Base-by-base conservation (phyloP, 2,797 vertebrate genomes). In the Mastacembelus armatus region DNA sequence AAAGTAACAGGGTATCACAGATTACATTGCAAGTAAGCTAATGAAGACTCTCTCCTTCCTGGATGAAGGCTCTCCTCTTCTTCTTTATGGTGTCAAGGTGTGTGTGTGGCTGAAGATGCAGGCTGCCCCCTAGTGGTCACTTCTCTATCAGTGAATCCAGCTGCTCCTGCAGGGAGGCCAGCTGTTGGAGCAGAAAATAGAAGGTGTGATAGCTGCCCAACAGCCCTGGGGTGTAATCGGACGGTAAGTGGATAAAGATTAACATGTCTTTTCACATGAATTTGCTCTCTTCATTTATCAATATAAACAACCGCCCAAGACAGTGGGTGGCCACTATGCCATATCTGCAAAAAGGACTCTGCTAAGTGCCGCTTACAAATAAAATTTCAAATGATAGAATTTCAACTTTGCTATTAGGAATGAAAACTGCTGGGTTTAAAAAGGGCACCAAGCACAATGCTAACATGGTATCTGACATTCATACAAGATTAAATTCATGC, bases 111-210 rank as follows among this genome's bases (percentile, higher is more conserved):
- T 65, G 59, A 71, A 38, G 78, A 67, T 77, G 85, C 29, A 80
- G 59, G 63, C 80, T 90, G 90, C 91, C 92, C 88, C 83, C 92
- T 94, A 78, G 79, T 92, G 90, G 90, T 94, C 89, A 95, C 83
- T 94, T 95, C 85, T 94, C 93, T 10, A 95, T 93, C 60, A 95
- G 87, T 0, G 92, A 93, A 89, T 95, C 94, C 87, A 95, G 91
- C 91, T 95, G 94, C 83, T 95, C 93, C 85, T 95, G 93, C 75
- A 95, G 92, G 4, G 93, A 93, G 66, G 92, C 93, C 92, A 95
- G 91, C 94, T 95, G 92, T 92, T 85, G 87, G 71, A 88, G 66
- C 71, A 90, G 68, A 88, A 89, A 86, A 85, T 12, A 68, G 81
- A 68, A 75, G 63, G 40, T 35, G 32, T 91, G 88, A 94, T 75